phyloP scores from a whole-genome alignment of 1,140 invertebrate genomes.

The Brachionus koreanus region DNA sequence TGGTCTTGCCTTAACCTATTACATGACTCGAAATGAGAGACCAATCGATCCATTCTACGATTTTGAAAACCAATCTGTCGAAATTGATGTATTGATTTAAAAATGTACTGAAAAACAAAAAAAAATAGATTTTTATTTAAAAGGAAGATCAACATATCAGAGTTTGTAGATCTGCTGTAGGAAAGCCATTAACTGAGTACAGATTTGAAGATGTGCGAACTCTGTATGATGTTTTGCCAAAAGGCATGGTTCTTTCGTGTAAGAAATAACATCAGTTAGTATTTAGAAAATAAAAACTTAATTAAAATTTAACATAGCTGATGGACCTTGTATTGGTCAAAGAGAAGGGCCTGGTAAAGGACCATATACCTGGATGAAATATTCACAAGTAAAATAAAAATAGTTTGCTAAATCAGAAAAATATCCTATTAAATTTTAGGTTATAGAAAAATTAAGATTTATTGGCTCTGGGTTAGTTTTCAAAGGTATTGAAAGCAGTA shows the following conservation, averaged over 20 bases:
- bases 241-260: slow-evolving; percentile 8
- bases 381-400: not conserved
- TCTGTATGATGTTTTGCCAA: slow-evolving; percentile 20
- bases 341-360: slow-evolving; percentile 25
- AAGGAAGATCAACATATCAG: slow-evolving; percentile 8
- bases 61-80: slow-evolving; percentile 37
- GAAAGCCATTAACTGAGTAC: not conserved
- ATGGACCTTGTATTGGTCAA: slow-evolving; percentile 38
- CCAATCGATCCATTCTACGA: slow-evolving; percentile 30
- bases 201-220: slow-evolving; percentile 35
- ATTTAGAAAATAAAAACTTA: not conserved
- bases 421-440: not conserved
- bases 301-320: not conserved
- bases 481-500: slow-evolving; percentile 20
- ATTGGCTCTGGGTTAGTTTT: slow-evolving; percentile 5
- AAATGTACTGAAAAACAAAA: not conserved
- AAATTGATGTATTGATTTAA: not conserved
- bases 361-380: slow-evolving; percentile 30
- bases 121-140: not conserved
- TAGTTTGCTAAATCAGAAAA: not conserved
- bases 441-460: not conserved
- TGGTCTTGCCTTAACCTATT: slow-evolving; percentile 3
- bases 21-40: not conserved
- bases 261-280: not conserved
- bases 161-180: not conserved